These are phyloP conservation scores for Chalcis sispes DNA, from an alignment of 2,888 invertebrate species.

Conservation along the genomic window DNA sequence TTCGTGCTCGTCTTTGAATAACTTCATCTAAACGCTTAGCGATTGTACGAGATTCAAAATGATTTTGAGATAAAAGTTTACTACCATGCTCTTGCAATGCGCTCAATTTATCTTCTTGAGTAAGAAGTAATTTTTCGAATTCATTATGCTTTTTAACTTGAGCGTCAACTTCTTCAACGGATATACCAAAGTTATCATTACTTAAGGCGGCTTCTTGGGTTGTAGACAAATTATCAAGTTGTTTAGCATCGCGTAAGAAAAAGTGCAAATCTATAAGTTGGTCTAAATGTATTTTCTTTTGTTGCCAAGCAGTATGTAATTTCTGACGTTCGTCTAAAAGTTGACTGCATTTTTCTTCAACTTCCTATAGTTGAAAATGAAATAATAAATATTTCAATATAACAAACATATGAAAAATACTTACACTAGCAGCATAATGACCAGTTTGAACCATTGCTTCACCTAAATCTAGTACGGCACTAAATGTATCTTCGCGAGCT, in stretches of 20 bases:
- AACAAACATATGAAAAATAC: conserved; percentile 57
- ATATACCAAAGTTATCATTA: conserved; percentile 85
- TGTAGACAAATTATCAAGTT: conserved; percentile 91
- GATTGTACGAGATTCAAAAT: conserved; percentile 91
- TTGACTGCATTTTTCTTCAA: conserved; percentile 87
- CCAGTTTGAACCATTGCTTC: conserved; percentile 89
- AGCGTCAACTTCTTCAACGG: conserved; percentile 92
- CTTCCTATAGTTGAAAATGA: conserved; percentile 78
- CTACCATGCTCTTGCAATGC: conserved; percentile 89
- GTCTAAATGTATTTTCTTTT: conserved; percentile 91
- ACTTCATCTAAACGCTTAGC: conserved; percentile 86
- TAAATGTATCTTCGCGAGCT: conserved; percentile 89
- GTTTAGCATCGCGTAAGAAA: conserved; percentile 95
- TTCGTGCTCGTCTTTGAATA: conserved; percentile 81
- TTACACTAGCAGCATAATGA: conserved; percentile 86
- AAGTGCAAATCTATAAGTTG: conserved; percentile 95
- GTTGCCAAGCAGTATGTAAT: conserved; percentile 90
- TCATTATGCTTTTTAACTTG: conserved; percentile 95
- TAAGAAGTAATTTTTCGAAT: conserved; percentile 92
- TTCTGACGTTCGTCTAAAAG: conserved; percentile 87
- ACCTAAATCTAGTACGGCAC: conserved; percentile 85
- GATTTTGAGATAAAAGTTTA: conserved; percentile 91
- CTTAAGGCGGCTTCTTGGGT: conserved; percentile 90
- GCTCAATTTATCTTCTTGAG: conserved; percentile 91
- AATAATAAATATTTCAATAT: background rate